Base-by-base conservation (phyloP, 92 coral and sea anemone species). In the Epizoanthus stellaris region DNA sequence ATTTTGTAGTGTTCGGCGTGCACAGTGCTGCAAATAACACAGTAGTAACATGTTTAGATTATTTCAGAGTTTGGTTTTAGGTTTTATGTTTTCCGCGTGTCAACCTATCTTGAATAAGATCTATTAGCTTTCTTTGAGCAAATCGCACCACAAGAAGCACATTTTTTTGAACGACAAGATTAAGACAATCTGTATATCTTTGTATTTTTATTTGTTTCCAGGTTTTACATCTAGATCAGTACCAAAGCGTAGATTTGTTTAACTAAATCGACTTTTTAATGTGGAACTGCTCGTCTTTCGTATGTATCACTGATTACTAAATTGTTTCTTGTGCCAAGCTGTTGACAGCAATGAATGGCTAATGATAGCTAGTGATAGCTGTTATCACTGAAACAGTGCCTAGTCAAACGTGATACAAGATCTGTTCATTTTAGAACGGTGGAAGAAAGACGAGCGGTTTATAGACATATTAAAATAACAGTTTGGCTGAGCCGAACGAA, bases 401-500 rank as follows among this genome's bases (percentile, higher is more conserved):
- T 23, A 56, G 39, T 56, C 39, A 56, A 56, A n/a, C 2, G 80
- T 56, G 63, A 25, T 42, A 34, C 77, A 52, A 73, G 77, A 30
- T 30, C 36, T 52, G 56, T 52, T 52, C 14, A 52, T 9, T 52
- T 52, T 52, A 52, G 56, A 52, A 13, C 56, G 56, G 56, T 52
- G 56, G 14, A 52, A 75, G 80, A 75, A 13, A 15, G 61, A 34
- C 80, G 56, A 75, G 20, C 9, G 5, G 62, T 8, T 30, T 25
- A 15, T 16, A 75, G 4, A 75, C 59, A 30, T 11, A 30, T 30
- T 30, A 1, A 25, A 54, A 54, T 16, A 56, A 43, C 34, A 52
- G 70, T 77, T 36, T 77, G 82, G 82, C 82, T 77, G 82, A 77
- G 82, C 82, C 82, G 23, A 77, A 61, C 70, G 14, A 16, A 6